Conservation (phyloP, 1,140 invertebrate species). For the Pseudomyrmex concolor region DNA sequence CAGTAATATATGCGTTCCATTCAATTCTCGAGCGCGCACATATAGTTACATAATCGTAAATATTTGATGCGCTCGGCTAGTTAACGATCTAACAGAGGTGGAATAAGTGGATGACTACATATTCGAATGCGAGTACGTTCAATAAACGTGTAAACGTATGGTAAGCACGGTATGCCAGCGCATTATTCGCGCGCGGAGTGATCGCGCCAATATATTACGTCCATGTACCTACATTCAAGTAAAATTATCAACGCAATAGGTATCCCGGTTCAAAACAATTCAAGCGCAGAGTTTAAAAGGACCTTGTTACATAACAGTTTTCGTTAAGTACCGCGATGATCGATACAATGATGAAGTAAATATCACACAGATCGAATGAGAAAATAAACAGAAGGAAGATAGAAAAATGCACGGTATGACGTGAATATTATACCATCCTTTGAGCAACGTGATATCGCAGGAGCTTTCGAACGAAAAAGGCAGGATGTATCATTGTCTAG, state of each 20-base stretch:
- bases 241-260: constrained; percentile 26
- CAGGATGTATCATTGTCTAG: constrained; percentile 24
- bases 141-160: neutral
- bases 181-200: too few relatives aligned
- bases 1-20: constrained; percentile 17
- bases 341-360: constrained; percentile 7
- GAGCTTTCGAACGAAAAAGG: constrained; percentile 33
- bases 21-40: neutral
- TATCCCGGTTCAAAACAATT: neutral
- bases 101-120: constrained; percentile 45
- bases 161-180: neutral
- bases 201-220: constrained; percentile 14
- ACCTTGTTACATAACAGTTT: neutral
- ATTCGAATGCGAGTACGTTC: neutral
- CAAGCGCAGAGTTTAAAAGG: neutral
- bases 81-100: constrained; percentile 15
- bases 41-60: constrained; percentile 47
- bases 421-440: constrained; percentile 19
- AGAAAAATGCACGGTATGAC: neutral
- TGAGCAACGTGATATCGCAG: constrained; percentile 23
- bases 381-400: neutral
- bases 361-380: neutral
- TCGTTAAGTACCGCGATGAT: constrained; percentile 15
- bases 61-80: constrained; percentile 37
- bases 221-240: neutral